These are phyloP conservation scores for Crematogaster levior DNA, from an alignment of 2,888 invertebrate genomes.

Conservation along the genomic window DNA sequence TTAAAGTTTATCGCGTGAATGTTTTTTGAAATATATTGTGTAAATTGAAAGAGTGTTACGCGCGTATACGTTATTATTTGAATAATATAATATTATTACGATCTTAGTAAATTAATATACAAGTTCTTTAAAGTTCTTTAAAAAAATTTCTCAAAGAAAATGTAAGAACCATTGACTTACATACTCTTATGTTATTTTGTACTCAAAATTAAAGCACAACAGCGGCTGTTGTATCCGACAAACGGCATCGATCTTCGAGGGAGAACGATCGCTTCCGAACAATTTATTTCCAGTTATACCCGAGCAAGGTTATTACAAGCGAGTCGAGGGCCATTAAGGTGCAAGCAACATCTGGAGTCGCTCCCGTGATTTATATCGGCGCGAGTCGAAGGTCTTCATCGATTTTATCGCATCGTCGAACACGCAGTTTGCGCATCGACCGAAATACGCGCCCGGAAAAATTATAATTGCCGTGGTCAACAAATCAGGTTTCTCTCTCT, in stretches of 20 bases:
- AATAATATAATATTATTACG: neutral
- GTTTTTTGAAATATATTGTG: neutral
- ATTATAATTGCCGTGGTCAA: constrained; percentile 38
- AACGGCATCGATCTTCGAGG: constrained; percentile 46
- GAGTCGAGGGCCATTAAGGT: constrained; percentile 55
- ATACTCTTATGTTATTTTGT: neutral
- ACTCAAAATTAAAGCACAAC: constrained; percentile 19
- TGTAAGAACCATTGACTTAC: neutral
- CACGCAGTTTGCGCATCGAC: constrained; percentile 31
- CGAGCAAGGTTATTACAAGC: constrained; percentile 54
- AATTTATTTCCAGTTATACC: constrained; percentile 56
- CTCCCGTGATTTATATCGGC: constrained; percentile 48
- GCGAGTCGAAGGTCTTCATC: constrained; percentile 52
- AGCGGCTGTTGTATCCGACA: constrained; percentile 9
- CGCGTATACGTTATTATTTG: neutral
- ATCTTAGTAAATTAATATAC: neutral
- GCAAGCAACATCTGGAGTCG: constrained; percentile 56
- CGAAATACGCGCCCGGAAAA: constrained; percentile 39
- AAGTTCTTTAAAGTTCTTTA: neutral
- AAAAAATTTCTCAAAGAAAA: neutral
- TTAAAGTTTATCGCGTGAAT: constrained; percentile 19
- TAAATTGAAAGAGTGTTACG: no score
- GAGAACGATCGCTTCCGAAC: constrained; percentile 49
- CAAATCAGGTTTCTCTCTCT: constrained; percentile 2
- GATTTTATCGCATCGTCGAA: constrained; percentile 52